A percentile compares a stretch with the other conserved stretches of the same genome.
phyloP scores from a whole-genome alignment of 1,140 invertebrate species.

The Wasmannia auropunctata region DNA sequence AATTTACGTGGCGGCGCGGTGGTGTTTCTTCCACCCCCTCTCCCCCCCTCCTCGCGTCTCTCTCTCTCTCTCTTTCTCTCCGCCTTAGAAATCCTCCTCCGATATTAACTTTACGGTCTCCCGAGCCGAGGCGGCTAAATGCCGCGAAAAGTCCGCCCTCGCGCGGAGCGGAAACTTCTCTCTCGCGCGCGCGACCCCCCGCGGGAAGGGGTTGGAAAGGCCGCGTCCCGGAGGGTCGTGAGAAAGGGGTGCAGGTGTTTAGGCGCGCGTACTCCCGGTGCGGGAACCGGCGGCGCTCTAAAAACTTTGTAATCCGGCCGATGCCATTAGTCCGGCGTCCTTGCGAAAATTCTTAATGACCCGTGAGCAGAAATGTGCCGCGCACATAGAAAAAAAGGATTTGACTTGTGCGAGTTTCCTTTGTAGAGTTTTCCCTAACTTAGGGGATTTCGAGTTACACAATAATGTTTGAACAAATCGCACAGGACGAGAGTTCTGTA shows the following conservation, averaged over 20 bases:
- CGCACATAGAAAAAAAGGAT: neutral
- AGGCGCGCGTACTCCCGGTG: conserved; percentile 5
- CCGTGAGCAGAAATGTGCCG: conserved; percentile 33
- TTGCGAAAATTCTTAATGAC: conserved; percentile 58
- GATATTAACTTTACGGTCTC: conserved; percentile 63
- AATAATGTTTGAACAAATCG: conserved; percentile 16
- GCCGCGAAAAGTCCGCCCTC: conserved; percentile 43
- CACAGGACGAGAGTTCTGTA: neutral
- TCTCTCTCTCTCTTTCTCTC: too few species aligned
- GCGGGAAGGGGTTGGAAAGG: neutral
- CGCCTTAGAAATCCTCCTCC: conserved; percentile 32
- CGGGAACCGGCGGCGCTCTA: neutral
- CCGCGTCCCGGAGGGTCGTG: neutral
- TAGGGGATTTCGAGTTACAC: neutral
- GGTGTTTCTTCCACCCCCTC: conserved; percentile 41
- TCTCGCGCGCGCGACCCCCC: conserved; percentile 23
- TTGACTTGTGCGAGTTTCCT: neutral
- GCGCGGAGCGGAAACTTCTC: conserved; percentile 30
- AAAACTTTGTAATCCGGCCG: conserved; percentile 59
- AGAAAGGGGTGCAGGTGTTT: conserved; percentile 54
- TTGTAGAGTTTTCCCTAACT: conserved; percentile 9
- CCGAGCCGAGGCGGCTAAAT: conserved; percentile 45
- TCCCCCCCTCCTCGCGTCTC: neutral
- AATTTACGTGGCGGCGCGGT: conserved; percentile 46
- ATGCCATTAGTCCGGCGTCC: conserved; percentile 38